Conservation (phyloP, 2,797 vertebrate species). For the Cossypha caffra region DNA sequence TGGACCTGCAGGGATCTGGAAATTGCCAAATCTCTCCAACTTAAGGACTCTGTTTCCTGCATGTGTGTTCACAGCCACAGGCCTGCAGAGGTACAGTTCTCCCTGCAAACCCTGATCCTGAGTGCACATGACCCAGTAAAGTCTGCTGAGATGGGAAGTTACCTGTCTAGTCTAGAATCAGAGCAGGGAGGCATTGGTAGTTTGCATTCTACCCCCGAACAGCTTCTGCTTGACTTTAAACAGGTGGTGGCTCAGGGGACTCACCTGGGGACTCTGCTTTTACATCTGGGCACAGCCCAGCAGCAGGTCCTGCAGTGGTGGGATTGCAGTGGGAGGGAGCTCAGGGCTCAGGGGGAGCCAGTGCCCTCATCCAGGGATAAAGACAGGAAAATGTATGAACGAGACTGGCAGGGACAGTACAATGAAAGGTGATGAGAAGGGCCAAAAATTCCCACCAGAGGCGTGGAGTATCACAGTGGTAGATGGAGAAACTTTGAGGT, state of each 20-base stretch:
- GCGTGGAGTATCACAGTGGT: background rate
- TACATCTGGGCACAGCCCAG: background rate
- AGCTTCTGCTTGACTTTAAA: background rate
- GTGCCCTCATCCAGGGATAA: background rate
- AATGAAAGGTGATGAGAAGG: background rate
- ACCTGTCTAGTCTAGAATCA: background rate
- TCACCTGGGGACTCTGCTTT: background rate
- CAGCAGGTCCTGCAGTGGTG: rapidly evolving
- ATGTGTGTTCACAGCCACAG: background rate
- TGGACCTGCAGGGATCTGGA: background rate
- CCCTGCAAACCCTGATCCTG: background rate
- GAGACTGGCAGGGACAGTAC: background rate
- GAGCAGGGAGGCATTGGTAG: background rate
- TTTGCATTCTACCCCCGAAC: background rate
- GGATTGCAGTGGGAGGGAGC: background rate
- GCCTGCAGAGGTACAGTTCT: background rate
- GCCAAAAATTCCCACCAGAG: background rate
- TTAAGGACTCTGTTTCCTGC: background rate
- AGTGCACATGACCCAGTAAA: background rate
- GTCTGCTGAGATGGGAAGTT: background rate
- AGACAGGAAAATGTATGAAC: background rate
- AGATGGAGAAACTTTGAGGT: background rate
- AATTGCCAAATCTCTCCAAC: background rate
- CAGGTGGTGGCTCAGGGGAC: background rate
- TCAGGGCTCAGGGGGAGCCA: rapidly evolving